A percentile compares a stretch with the other conserved stretches of the same genome.
Evolutionary conservation across 2,888 invertebrate species (phyloP).

Genomic region (Pristionchus arcanus): DNA sequence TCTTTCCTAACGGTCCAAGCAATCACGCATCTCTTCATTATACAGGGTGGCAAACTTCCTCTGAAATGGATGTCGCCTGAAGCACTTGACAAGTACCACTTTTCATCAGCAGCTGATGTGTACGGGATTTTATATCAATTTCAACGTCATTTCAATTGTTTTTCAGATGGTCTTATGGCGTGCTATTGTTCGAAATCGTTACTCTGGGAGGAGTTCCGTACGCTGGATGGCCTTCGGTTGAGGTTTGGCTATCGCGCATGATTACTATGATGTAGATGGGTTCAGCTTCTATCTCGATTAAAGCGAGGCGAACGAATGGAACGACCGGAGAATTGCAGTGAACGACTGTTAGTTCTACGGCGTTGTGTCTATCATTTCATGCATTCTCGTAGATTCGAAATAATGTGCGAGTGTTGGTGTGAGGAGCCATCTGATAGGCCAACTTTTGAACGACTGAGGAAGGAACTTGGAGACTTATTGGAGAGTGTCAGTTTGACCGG

Average conservation of each 20-base stretch:
- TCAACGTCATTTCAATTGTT: not conserved
- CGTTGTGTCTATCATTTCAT: not conserved
- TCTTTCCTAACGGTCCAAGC: not conserved
- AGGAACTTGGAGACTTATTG: not conserved
- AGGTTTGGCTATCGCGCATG: not conserved
- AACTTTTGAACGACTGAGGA: not conserved
- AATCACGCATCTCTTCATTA: no score
- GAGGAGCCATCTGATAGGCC: not conserved
- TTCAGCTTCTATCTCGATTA: not conserved
- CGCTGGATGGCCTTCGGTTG: not conserved
- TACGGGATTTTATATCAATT: not conserved
- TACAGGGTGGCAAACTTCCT: conserved; percentile 41
- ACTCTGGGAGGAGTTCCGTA: conserved; percentile 18
- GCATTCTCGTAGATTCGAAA: not conserved
- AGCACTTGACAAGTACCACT: conserved; percentile 35
- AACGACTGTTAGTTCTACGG: not conserved
- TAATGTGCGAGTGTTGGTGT: not conserved
- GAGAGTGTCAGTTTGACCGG: not conserved
- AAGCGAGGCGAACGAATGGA: not conserved
- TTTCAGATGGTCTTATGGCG: conserved; percentile 31
- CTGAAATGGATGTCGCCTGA: conserved; percentile 53
- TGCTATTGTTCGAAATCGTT: conserved; percentile 6
- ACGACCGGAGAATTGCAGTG: conserved; percentile 11
- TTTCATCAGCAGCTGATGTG: conserved; percentile 10
- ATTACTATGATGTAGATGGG: not conserved